phyloP scores from a whole-genome alignment of 2,888 invertebrate species.

The Exocentrus adspersus region DNA sequence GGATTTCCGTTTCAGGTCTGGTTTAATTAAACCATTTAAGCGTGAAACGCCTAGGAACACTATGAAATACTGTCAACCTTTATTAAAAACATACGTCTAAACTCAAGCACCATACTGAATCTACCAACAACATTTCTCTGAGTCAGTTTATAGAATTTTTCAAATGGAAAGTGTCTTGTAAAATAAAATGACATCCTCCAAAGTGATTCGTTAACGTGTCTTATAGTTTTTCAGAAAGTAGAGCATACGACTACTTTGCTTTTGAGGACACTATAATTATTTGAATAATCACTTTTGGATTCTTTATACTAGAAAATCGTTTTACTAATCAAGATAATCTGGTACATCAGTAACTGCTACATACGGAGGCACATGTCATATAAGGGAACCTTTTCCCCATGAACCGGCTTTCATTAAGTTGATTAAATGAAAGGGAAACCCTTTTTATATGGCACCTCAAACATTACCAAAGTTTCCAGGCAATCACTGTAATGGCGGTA shows the following conservation, averaged over 20 bases:
- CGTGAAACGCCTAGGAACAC: background rate
- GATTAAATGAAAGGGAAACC: constrained; percentile 39
- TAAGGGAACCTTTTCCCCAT: constrained; percentile 33
- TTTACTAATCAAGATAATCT: no score
- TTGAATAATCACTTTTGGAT: no score
- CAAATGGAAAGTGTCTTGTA: no score
- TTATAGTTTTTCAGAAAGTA: no score
- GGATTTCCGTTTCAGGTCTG: constrained; percentile 37
- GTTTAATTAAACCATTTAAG: constrained; percentile 36
- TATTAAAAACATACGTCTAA: background rate
- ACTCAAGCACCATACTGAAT: no score
- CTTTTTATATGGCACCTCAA: constrained; percentile 35
- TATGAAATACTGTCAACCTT: background rate
- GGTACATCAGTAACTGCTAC: background rate
- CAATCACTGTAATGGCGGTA: constrained; percentile 16
- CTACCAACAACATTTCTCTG: no score
- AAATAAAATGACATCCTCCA: no score
- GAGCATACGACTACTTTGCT: no score
- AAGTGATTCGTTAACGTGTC: no score
- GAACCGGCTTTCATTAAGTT: constrained; percentile 40
- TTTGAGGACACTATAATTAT: no score
- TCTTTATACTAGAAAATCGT: no score
- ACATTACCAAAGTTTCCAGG: constrained; percentile 28
- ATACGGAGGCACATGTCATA: constrained; percentile 11
- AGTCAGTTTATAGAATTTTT: no score